Percentiles rank a stretch among this genome's conserved stretches.
Conservation (phyloP, 2,797 vertebrate genomes). For the Chelidonichthys spinosus region DNA sequence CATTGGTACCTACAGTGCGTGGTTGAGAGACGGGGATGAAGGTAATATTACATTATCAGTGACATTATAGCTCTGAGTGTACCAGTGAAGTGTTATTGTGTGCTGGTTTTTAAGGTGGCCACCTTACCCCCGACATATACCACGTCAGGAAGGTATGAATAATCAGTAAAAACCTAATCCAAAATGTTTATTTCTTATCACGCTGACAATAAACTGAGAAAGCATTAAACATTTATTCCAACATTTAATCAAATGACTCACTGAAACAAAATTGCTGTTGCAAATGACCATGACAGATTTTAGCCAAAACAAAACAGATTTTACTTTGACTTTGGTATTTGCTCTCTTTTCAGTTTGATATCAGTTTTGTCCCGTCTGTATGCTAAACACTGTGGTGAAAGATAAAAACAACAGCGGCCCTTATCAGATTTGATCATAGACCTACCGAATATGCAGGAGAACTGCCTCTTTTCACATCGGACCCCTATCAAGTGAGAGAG, state of each 20-base stretch:
- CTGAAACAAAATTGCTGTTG: background rate
- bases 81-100: no score
- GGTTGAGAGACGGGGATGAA: no score
- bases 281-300: background rate
- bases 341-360: slow-evolving; percentile 3
- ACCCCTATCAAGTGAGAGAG: slow-evolving; percentile 66
- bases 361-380: background rate
- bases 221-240: slow-evolving; percentile 3
- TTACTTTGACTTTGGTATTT: background rate
- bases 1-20: no score
- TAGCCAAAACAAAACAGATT: background rate
- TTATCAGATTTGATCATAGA: slow-evolving; percentile 15
- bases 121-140: no score
- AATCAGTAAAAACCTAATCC: no score
- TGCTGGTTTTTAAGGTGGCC: no score
- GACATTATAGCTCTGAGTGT: no score
- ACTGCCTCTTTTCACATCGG: slow-evolving; percentile 83
- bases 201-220: background rate
- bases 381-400: background rate
- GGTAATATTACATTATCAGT: no score
- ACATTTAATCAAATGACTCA: slow-evolving; percentile 1
- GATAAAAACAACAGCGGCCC: background rate
- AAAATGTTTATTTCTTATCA: background rate
- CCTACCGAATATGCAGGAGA: slow-evolving; percentile 85
- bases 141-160: no score